These are phyloP conservation scores for Rhadinocentrus ornatus DNA, from an alignment of 2,797 vertebrate genomes.

Conservation along the genomic window DNA sequence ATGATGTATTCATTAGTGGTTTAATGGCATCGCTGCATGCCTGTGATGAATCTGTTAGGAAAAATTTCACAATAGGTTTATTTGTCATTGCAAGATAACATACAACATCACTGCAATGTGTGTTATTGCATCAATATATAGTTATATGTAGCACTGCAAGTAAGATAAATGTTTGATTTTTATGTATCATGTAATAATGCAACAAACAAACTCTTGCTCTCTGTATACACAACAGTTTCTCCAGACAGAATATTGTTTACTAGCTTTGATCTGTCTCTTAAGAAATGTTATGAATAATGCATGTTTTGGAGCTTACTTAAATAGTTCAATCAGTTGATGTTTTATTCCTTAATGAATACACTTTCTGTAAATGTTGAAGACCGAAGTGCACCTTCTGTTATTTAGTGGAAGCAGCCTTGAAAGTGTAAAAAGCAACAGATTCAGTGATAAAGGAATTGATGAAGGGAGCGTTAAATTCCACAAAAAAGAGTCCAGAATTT, in stretches of 20 bases:
- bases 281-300: not conserved
- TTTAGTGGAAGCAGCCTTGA: not conserved
- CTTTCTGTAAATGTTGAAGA: not conserved
- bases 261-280: not conserved
- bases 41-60: constrained; percentile 20
- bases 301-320: constrained; percentile 12
- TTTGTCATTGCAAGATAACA: constrained; percentile 7
- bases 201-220: not conserved
- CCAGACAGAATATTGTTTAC: not conserved
- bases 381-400: not conserved
- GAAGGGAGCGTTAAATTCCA: not conserved
- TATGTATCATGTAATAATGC: not conserved
- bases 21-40: constrained; percentile 31
- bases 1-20: constrained; percentile 36
- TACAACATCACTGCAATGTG: not conserved
- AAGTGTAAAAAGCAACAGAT: not conserved
- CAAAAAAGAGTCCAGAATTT: not conserved
- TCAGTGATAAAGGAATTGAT: no score
- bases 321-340: not conserved
- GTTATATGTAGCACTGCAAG: not conserved
- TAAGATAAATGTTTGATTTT: constrained; percentile 6
- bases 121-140: not conserved
- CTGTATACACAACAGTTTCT: not conserved
- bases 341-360: not conserved
- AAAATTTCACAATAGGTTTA: constrained; percentile 13